Evolutionary conservation across 2,113 vertebrate genomes (phyloP).

Genomic region (Megalops atlanticus): DNA sequence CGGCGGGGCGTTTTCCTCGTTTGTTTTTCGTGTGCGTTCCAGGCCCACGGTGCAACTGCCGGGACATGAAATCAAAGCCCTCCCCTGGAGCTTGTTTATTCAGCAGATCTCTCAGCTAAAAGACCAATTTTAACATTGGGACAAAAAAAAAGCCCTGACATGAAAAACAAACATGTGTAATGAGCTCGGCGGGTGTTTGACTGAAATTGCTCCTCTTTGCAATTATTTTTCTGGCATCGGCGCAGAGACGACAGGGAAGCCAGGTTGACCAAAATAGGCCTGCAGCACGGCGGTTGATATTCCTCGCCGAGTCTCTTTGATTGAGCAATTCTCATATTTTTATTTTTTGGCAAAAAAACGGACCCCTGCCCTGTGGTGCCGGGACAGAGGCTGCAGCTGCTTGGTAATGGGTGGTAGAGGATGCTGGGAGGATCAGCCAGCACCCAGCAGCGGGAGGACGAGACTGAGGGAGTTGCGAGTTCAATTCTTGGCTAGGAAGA

Average conservation of each 20-base stretch:
- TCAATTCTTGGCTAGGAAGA: not conserved
- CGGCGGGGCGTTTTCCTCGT: conserved; percentile 5
- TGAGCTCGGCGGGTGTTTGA: not conserved
- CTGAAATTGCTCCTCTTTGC: not conserved
- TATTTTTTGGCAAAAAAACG: not conserved
- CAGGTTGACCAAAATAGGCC: not conserved
- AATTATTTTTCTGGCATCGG: not conserved
- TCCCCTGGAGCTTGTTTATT: conserved; percentile 5
- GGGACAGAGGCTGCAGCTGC: not conserved
- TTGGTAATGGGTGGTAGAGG: not conserved
- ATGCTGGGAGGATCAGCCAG: not conserved
- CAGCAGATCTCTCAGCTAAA: conserved; percentile 5
- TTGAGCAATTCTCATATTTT: not conserved
- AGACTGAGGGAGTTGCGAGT: not conserved
- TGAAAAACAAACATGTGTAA: conserved; percentile 2
- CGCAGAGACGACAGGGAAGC: not conserved
- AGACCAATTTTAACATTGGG: not conserved
- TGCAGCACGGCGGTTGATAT: not conserved
- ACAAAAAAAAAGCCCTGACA: not conserved
- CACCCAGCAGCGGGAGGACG: not conserved
- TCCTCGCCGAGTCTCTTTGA: not conserved
- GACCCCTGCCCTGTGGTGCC: not conserved
- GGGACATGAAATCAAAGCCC: conserved; percentile 17
- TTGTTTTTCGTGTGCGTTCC: not conserved
- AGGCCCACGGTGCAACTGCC: not conserved